A percentile compares a stretch with the other conserved stretches of the same genome.
These are phyloP conservation scores for Monochamus alternatus DNA, from an alignment of 2,888 invertebrate species.

Conservation along the genomic window DNA sequence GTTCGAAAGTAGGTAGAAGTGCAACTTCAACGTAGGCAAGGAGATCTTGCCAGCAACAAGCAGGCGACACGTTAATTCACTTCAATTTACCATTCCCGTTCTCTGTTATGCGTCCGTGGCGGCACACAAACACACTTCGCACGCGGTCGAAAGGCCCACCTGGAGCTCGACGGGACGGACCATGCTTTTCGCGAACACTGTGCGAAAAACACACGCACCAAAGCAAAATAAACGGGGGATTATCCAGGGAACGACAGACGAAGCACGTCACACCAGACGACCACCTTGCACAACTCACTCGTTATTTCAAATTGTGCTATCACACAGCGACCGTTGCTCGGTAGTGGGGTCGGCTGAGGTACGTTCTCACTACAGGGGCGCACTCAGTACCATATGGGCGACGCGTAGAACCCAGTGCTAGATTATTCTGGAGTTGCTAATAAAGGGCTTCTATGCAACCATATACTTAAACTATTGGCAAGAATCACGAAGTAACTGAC, in stretches of 20 bases:
- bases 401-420: neutral
- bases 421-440: too few species aligned
- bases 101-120: conserved; percentile 8
- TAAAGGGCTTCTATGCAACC: too few species aligned
- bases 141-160: conserved; percentile 6
- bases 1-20: conserved; percentile 40
- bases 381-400: neutral
- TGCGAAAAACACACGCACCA: conserved; percentile 30
- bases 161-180: conserved; percentile 1
- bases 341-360: conserved; percentile 30
- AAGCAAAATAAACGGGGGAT: conserved; percentile 28
- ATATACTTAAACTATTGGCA: too few species aligned
- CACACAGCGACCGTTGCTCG: conserved; percentile 36
- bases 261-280: conserved; percentile 41
- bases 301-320: conserved; percentile 52
- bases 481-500: too few species aligned
- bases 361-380: conserved; percentile 20
- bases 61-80: conserved; percentile 37
- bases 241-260: conserved; percentile 37
- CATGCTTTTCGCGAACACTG: conserved; percentile 30
- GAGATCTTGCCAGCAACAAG: conserved; percentile 17
- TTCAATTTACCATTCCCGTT: conserved; percentile 26
- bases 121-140: conserved; percentile 22
- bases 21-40: conserved; percentile 37
- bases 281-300: conserved; percentile 51